phyloP scores from a whole-genome alignment of 2,797 vertebrate species.

The Paedocypris micromegethes region DNA sequence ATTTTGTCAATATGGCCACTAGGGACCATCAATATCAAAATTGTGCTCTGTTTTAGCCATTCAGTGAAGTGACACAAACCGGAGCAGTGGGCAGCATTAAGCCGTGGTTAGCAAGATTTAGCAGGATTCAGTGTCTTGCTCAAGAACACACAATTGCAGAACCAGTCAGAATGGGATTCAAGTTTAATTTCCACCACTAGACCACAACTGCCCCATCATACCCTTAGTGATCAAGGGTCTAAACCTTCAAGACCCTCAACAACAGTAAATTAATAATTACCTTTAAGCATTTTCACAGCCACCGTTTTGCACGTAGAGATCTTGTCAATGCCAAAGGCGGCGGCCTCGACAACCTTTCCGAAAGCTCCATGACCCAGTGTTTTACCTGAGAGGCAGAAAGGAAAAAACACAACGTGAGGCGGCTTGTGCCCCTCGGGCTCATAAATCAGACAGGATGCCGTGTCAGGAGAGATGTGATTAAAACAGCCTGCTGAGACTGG shows the following conservation, averaged over 20 bases:
- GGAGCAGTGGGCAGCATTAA: too few relatives aligned
- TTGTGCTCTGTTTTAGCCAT: too few relatives aligned
- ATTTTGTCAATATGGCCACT: too few relatives aligned
- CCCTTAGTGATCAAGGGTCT: neutral
- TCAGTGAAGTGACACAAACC: too few relatives aligned
- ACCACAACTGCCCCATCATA: neutral
- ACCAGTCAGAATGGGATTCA: too few relatives aligned
- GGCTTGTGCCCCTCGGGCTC: constrained; percentile 41
- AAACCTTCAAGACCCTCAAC: neutral
- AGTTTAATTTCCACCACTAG: too few relatives aligned
- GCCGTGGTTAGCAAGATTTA: too few relatives aligned
- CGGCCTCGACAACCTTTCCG: constrained; percentile 92
- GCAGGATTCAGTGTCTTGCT: too few relatives aligned
- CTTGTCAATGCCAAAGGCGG: constrained; percentile 93
- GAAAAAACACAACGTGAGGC: constrained; percentile 42
- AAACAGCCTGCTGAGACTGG: constrained; percentile 56
- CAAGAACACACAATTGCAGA: too few relatives aligned
- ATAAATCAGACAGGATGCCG: constrained; percentile 50
- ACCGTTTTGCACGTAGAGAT: constrained; percentile 95
- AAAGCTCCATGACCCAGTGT: constrained; percentile 92
- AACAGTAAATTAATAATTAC: constrained; percentile 58
- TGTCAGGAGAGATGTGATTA: constrained; percentile 61
- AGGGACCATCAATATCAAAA: too few relatives aligned
- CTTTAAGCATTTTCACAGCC: constrained; percentile 97
- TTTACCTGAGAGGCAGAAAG: constrained; percentile 77